Evolutionary conservation across 2,888 invertebrate species (phyloP), one percentile per base, ranked within the genome.

Genomic region (Yponomeuta malinellus): DNA sequence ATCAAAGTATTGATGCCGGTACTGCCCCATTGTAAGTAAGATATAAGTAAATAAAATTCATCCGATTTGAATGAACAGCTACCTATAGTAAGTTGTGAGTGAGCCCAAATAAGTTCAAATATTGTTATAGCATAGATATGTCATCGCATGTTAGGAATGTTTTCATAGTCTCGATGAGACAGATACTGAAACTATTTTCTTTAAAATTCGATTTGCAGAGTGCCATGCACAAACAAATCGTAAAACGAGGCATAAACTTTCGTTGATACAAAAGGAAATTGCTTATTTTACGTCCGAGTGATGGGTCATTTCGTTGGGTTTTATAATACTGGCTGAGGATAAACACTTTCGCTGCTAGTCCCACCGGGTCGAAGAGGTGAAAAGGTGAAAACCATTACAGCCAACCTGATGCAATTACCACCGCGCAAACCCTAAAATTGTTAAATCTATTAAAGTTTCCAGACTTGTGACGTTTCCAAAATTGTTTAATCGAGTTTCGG

Each of bases 251-350:
- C 79, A 83, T 80, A 85, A 89, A 89, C 89, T 89, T 89, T 84
- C 80, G 83, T 82, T 87, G 86, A 87, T 87, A 87, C 88, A 87
- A 89, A 86, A 87, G 88, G 89, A 89, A 89, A 90, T 90, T 88
- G 88, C 90, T 89, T 90, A 89, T 90, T 90, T 90, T 90, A 90
- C 86, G 88, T 87, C 81, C 78, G 80, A 83, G 81, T 84, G 84
- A 83, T 85, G 82, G 81, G 81, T 81, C 71, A 79, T 85, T 84
- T 81, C 82, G 76, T 79, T 79, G 78, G 77, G 76, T 85, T 83
- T 84, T 87, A 88, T 86, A 52, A 59, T 87, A 86, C 83, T 76
- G 81, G 84, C 84, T 79, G 79, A 81, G 52, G 84, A 84, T 88
- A 84, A 86, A 87, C 83, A 82, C 76, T 85, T 89, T 68, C 68